Base-by-base conservation (phyloP, 2,797 vertebrate genomes). In the Melanotaenia trifasciata region DNA sequence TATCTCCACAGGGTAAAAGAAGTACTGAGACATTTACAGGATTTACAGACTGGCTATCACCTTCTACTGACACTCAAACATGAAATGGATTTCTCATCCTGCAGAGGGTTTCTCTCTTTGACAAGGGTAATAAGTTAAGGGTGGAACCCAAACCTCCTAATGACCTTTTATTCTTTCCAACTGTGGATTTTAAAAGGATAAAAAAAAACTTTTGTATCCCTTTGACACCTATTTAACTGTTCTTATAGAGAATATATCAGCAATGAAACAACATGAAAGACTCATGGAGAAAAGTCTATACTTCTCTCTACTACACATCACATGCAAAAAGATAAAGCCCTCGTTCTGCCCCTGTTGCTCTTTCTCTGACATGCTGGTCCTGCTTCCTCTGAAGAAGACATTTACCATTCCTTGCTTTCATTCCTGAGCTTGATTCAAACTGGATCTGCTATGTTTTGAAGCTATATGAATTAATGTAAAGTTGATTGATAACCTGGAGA, bases 21-120 rank as follows among this genome's bases (percentile, higher is more conserved):
- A 28, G 26, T 33, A 64, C 51, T 9, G 30, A 56, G 26, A 54
- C 60, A 26, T 45, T 32, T 22, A 20, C 28, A 45, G 38, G 63
- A 66, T 73, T 73, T 59, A 66, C 56, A 50, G 70, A 36, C 58
- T 1, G 12, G 47, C 61, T 6, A 4, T 13, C 43, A 16, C 43
- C 43, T 50, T 36, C 11, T 14, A 50, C 20, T 58, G 40, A 22
- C 71, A 54, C 38, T 12, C 35, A 65, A 59, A 40, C 45, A 58
- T 51, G 43, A 67, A 60, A 30, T 14, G 13, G 11, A 66, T 43
- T 26, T 38, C 20, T 30, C 22, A 7, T 58, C 33, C 58, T 12
- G 47, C 14, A 32, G 5, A 45, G 28, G 30, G 36, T 20, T 26
- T 5, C 43, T 33, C 5, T 28, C 28, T 50, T 32, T 63, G 61